These are phyloP conservation scores for Zelleria hepariella DNA, from an alignment of 2,888 invertebrate genomes.

Conservation along the genomic window DNA sequence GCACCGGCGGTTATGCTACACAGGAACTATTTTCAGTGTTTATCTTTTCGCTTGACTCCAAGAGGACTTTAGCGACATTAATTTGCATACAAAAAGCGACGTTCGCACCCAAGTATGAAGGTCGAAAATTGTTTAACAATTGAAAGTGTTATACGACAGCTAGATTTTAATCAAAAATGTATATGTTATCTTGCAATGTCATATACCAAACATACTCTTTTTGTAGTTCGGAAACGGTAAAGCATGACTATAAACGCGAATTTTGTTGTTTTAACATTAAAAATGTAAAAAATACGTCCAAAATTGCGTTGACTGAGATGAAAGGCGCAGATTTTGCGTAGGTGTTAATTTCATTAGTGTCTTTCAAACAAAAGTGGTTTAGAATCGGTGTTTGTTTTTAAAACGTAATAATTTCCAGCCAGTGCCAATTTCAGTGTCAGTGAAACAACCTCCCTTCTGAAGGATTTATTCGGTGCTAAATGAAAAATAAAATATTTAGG, in stretches of 20 bases:
- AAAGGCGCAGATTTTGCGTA: neutral
- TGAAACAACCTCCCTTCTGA: too few relatives aligned
- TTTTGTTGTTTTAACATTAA: constrained; percentile 3
- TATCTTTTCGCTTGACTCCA: constrained; percentile 30
- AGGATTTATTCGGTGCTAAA: too few relatives aligned
- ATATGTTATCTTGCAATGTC: constrained; percentile 65
- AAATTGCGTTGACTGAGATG: neutral
- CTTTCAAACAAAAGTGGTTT: too few relatives aligned
- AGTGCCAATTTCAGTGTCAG: too few relatives aligned
- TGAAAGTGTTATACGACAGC: constrained; percentile 11
- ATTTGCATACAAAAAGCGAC: constrained; percentile 15
- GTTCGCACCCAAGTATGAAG: constrained; percentile 15
- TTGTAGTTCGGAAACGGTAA: constrained; percentile 24
- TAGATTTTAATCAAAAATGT: constrained; percentile 24
- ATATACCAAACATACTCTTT: constrained; percentile 51
- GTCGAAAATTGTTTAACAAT: constrained; percentile 20
- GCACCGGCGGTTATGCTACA: neutral
- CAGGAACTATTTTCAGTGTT: constrained; percentile 42
- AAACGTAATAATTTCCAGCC: too few relatives aligned
- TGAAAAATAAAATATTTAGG: too few relatives aligned
- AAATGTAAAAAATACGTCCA: neutral
- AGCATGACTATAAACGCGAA: constrained; percentile 11
- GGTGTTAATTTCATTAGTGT: neutral
- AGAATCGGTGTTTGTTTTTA: too few relatives aligned
- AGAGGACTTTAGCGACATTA: constrained; percentile 23